A percentile compares a stretch with the other conserved stretches of the same genome.
Conservation (phyloP, 2,888 invertebrate species). For the Tholera decimalis region DNA sequence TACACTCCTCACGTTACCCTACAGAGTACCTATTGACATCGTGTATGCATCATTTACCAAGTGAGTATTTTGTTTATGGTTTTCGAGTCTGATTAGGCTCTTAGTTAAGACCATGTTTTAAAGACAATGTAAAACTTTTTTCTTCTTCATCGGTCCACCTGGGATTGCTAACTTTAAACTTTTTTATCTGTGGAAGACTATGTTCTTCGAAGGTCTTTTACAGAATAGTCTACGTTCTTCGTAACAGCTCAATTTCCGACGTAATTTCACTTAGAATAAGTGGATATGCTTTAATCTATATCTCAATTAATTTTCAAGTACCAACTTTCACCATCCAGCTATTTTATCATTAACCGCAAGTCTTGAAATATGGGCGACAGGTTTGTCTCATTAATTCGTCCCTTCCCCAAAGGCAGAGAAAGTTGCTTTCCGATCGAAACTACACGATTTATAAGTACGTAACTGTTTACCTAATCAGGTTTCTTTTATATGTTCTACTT, state of each 20-base stretch:
- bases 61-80: constrained; percentile 91
- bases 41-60: constrained; percentile 96
- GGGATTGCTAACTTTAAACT: background rate
- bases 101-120: background rate
- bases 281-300: background rate
- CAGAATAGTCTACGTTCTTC: too few species aligned
- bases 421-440: constrained; percentile 42
- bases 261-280: too few species aligned
- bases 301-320: constrained; percentile 4
- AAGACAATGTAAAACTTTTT: too few species aligned
- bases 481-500: constrained; percentile 7
- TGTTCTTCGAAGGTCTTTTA: too few species aligned
- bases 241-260: too few species aligned
- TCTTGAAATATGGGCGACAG: constrained; percentile 8
- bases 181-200: background rate
- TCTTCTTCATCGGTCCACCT: background rate
- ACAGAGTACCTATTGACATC: constrained; percentile 97
- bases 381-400: constrained; percentile 17
- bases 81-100: background rate
- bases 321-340: constrained; percentile 4
- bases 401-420: constrained; percentile 29
- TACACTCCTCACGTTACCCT: constrained; percentile 96
- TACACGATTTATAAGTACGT: constrained; percentile 16
- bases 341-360: constrained; percentile 5
- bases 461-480: constrained; percentile 26